Evolutionary conservation across 1,140 invertebrate genomes (phyloP), one percentile per base, ranked within the genome.

Genomic region (Drosophila sproati): DNA sequence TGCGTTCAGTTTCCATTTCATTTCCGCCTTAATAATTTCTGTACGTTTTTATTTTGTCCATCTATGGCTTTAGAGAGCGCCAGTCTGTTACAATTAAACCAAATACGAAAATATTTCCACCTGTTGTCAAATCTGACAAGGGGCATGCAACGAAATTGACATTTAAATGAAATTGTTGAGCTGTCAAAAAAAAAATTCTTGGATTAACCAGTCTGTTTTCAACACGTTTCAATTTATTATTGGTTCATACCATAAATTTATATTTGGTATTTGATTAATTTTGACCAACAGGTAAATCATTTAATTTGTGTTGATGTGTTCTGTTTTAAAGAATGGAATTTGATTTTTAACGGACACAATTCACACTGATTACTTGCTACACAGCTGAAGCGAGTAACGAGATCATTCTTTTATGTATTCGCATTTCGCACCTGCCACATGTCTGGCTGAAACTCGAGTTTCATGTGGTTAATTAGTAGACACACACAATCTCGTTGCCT

Each of bases 1-100:
- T 76, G 63, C 67, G 48, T 69, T 73, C 56, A 73, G 66, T 73
- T 80, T 79, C 71, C 52, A 79, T 88, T 79, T 77, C 57, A 59
- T 79, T 87, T 87, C 83, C 82, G 74, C 83, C 82, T 48, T 80
- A 87, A 77, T 80, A 88, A 82, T 39, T 87, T 87, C 70, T 43
- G 28, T 39, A 54, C 43, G 73, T 56, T 77, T 76, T 62, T 55
- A 59, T 47, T 52, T 37, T 43, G 31, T 45, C n/a, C 20, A 20
- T 20, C 20, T 20, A n/a, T 10, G 39, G 39, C 39, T 10, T 39
- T 39, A 1, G 2, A 3, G 31, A 55, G 29, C 60, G 64, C 41
- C 29, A 61, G 37, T 10, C 56, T 52, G 77, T 52, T 67, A 82
- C 82, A 86, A 86, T 86, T 86, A 86, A 82, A 55, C 60, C 71